Evolutionary conservation across 2,888 invertebrate genomes (phyloP).

Genomic region (Ophion ventricosus): DNA sequence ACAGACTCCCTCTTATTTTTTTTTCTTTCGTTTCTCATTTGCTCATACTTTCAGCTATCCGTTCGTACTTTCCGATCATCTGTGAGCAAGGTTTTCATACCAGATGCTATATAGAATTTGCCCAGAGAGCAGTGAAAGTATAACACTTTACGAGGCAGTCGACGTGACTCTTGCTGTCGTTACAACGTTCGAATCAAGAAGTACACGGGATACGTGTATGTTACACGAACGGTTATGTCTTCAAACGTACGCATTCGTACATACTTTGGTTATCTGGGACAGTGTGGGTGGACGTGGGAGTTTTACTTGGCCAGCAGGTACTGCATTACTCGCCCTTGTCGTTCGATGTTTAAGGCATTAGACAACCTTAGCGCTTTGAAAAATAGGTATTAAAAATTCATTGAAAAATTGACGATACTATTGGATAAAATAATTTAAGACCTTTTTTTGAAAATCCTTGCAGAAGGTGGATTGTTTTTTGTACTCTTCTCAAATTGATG

Average conservation of each 20-base stretch:
- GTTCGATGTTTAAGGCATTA: conserved; percentile 11
- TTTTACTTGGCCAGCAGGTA: conserved; percentile 31
- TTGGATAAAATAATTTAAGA: no score
- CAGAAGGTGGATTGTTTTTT: no score
- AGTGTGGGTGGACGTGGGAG: conserved; percentile 65
- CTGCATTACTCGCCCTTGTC: neutral
- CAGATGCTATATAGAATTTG: conserved; percentile 28
- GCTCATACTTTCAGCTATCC: conserved; percentile 1
- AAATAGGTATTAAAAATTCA: no score
- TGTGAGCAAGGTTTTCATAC: conserved; percentile 36
- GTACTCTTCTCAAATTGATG: no score
- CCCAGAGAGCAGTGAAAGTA: conserved; percentile 60
- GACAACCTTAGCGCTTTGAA: no score
- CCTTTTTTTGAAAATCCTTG: no score
- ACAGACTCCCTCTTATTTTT: neutral
- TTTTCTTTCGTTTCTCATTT: neutral
- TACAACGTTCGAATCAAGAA: conserved; percentile 32
- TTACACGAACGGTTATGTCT: neutral
- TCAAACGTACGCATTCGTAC: conserved; percentile 10
- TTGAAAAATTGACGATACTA: no score
- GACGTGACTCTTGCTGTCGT: conserved; percentile 37
- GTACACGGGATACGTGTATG: conserved; percentile 25
- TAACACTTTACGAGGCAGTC: conserved; percentile 50
- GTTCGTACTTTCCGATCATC: conserved; percentile 34
- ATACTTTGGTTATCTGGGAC: conserved; percentile 60